Evolutionary conservation across 2,113 vertebrate genomes (phyloP), one percentile per base, ranked within the genome.

Genomic region (Ibidorhyncha struthersii): DNA sequence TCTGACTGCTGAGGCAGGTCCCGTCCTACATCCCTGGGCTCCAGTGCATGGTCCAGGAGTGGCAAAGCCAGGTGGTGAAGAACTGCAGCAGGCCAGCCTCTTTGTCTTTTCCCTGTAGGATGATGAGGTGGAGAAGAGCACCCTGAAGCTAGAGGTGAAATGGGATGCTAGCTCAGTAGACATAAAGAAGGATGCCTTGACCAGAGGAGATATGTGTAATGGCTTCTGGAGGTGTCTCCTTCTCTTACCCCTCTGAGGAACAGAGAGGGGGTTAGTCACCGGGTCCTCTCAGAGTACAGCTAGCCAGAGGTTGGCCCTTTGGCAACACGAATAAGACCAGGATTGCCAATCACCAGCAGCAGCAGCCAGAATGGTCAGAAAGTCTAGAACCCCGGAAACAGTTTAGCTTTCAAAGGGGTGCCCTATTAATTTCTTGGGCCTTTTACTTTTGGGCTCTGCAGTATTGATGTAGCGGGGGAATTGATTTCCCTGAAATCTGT

Each of bases 121-220:
- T 55, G 53, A 96, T 4, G 62, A 96, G 43, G 65, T 97, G 66
- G 73, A 92, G 32, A 96, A 82, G 59, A 93, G 97, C 71, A 97
- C 66, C n/a, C 94, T 98, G 43, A 98, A 97, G 82, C 96, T 98
- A 90, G 98, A 98, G 97, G 98, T 98, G 73, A 65, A 98, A 98
- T 97, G 38, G 25, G 21, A 8, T 16, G 14, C 30, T 62, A 41
- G 21, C 23, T 79, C 56, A 20, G 41, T 4, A 62, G 62, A 30
- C 32, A 27, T 29, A 12, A 53, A 69, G 43, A 69, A 66, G 5
- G 1, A 16, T 67, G 32, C 26, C 58, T 49, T 55, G 14, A 21
- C 26, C 19, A 22, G n/a, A 82, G 36, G 65, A 55, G 20, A 79
- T 88, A 74, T 15, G 11, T 52, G 12, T 67, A 10, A 23, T 23